Conservation (phyloP, 2,113 vertebrate genomes). For the Gymnobelideus leadbeateri region DNA sequence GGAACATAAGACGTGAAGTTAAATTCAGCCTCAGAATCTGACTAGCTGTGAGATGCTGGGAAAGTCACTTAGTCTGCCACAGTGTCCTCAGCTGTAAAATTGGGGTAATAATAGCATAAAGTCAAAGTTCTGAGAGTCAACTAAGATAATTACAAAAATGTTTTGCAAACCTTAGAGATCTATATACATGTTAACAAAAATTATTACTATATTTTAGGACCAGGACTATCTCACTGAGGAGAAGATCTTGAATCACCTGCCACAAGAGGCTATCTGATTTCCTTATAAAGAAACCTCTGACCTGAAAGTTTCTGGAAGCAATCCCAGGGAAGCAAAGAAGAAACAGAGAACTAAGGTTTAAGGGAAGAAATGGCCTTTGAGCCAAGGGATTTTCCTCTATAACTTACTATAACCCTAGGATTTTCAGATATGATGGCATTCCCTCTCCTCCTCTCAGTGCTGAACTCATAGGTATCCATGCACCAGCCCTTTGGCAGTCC, state of each 20-base stretch:
- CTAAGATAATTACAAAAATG: not conserved
- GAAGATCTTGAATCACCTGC: not conserved
- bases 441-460: not conserved
- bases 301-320: not conserved
- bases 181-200: slow-evolving; percentile 36
- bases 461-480: not conserved
- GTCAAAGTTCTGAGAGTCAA: not conserved
- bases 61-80: slow-evolving; percentile 4
- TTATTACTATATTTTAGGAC: not conserved
- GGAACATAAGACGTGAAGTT: not conserved
- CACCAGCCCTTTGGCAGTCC: not conserved
- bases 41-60: not conserved
- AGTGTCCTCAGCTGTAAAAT: slow-evolving; percentile 11
- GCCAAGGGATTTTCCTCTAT: not conserved
- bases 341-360: not conserved
- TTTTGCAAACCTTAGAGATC: not conserved
- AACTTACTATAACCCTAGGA: not conserved
- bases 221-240: not conserved
- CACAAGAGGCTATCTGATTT: not conserved
- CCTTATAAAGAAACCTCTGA: not conserved
- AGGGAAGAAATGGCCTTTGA: not conserved
- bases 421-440: not conserved
- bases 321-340: not conserved
- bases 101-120: not conserved
- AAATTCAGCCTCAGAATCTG: slow-evolving; percentile 6